Conservation (phyloP, 2,888 invertebrate genomes). For the Ariolimax columbianus region DNA sequence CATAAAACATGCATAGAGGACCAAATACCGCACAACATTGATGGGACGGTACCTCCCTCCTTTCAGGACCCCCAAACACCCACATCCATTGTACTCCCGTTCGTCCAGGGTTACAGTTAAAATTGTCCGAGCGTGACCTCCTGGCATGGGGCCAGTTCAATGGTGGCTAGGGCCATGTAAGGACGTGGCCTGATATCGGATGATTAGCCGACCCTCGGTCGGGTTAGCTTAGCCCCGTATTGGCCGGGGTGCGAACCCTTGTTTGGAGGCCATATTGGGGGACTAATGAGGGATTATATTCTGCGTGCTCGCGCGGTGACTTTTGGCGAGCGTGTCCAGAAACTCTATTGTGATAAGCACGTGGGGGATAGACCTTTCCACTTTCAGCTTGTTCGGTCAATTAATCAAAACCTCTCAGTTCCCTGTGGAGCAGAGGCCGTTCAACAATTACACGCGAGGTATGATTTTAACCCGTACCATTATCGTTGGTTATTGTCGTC, state of each 20-base stretch:
- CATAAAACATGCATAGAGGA: not conserved
- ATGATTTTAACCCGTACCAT: too few relatives aligned
- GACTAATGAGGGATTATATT: conserved; percentile 28
- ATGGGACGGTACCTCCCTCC: not conserved
- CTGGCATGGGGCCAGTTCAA: conserved; percentile 24
- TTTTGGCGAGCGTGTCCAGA: conserved; percentile 17
- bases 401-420: too few relatives aligned
- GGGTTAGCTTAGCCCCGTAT: conserved; percentile 34
- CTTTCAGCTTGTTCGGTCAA: not conserved
- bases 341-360: not conserved
- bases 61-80: not conserved
- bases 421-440: too few relatives aligned
- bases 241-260: conserved; percentile 17
- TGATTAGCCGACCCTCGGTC: conserved; percentile 29
- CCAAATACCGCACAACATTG: not conserved
- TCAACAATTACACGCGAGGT: too few relatives aligned
- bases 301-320: conserved; percentile 12
- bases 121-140: conserved; percentile 41
- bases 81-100: not conserved
- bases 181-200: conserved; percentile 28
- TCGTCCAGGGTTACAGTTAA: conserved; percentile 30
- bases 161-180: conserved; percentile 30
- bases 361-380: not conserved
- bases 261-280: conserved; percentile 6
- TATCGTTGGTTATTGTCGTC: too few relatives aligned